Percentiles rank a stretch among this genome's conserved stretches.
Conservation (phyloP, 2,797 vertebrate genomes). For the Ptychadena robeensis region DNA sequence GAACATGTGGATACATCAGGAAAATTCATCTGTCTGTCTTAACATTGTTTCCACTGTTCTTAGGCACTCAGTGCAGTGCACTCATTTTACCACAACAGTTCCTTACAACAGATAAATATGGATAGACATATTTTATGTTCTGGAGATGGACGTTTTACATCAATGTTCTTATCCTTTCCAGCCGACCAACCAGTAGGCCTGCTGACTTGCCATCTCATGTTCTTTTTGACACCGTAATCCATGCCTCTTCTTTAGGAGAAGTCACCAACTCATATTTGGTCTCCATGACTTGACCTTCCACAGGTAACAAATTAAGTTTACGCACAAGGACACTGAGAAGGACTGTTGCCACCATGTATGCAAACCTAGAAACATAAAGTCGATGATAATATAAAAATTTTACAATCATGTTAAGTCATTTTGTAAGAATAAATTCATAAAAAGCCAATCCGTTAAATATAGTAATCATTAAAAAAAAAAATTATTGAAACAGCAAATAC, state of each 20-base stretch:
- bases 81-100: background rate
- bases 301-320: conserved; percentile 79
- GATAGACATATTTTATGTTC: background rate
- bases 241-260: conserved; percentile 91
- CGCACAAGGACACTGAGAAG: conserved; percentile 86
- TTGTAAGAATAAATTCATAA: too few species aligned
- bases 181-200: background rate
- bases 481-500: too few species aligned
- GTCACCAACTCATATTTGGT: conserved; percentile 91
- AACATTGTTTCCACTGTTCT: background rate
- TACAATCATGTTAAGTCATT: background rate
- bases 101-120: background rate
- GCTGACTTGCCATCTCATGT: conserved; percentile 66
- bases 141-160: background rate
- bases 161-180: background rate
- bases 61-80: too few species aligned
- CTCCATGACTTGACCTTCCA: conserved; percentile 86
- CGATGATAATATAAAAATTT: background rate
- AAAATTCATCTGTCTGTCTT: background rate
- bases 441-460: too few species aligned
- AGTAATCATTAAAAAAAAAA: too few species aligned
- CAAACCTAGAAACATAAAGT: conserved; percentile 80
- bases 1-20: background rate
- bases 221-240: conserved; percentile 89
- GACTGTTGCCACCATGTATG: conserved; percentile 86